These are phyloP conservation scores for Rhopilema esculentum DNA, from an alignment of 30 jellyfish, hydroid and myxozoan genomes.

Conservation along the genomic window DNA sequence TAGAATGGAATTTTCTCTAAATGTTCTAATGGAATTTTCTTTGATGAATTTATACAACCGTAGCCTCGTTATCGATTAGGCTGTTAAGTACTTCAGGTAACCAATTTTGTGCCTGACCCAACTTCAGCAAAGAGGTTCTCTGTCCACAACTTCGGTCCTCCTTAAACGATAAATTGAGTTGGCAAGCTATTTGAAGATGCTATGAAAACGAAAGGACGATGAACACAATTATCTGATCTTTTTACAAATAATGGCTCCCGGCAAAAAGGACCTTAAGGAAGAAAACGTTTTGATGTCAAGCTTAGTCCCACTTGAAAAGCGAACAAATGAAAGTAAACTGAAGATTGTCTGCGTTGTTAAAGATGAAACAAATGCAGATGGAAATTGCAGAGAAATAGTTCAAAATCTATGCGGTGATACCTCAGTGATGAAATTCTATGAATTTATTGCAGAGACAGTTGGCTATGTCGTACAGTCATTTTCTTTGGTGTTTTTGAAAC, in stretches of 20 bases:
- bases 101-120: too few relatives aligned
- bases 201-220: too few relatives aligned
- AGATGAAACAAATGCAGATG: slow-evolving; percentile 24
- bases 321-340: background rate
- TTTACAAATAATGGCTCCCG: slow-evolving; percentile 46
- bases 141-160: too few relatives aligned
- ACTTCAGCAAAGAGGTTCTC: too few relatives aligned
- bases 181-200: too few relatives aligned
- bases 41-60: too few relatives aligned
- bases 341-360: slow-evolving; percentile 51
- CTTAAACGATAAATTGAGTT: too few relatives aligned
- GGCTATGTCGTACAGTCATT: slow-evolving; percentile 32
- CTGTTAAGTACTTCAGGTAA: too few relatives aligned
- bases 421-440: slow-evolving; percentile 47
- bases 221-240: too few relatives aligned
- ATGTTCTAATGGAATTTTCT: too few relatives aligned
- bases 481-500: slow-evolving; percentile 59
- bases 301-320: slow-evolving; percentile 6
- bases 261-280: slow-evolving; percentile 33
- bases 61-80: too few relatives aligned
- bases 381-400: slow-evolving; percentile 18
- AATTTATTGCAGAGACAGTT: slow-evolving; percentile 62
- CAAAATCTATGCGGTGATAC: slow-evolving; percentile 33
- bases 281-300: slow-evolving; percentile 26
- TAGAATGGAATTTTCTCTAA: too few relatives aligned